Percentiles rank a stretch among this genome's conserved stretches.
Conservation (phyloP, 2,888 invertebrate genomes). For the Watsonalla cultraria region DNA sequence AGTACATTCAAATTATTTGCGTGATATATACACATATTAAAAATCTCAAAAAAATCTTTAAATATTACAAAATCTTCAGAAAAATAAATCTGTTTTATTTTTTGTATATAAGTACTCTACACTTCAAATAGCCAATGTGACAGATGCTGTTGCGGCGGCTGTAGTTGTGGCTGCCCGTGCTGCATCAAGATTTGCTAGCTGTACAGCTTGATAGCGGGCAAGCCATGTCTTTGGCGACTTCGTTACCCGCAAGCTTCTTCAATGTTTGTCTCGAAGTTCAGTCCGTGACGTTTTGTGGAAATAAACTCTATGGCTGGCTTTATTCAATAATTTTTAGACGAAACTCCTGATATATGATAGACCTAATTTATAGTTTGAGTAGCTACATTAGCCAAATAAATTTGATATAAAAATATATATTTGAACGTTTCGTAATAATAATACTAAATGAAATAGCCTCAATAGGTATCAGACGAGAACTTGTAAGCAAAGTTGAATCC, state of each 20-base stretch:
- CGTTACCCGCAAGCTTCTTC: constrained; percentile 7
- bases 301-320: constrained; percentile 34
- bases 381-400: no score
- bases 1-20: constrained; percentile 52
- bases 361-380: no score
- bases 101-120: not conserved
- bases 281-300: constrained; percentile 37
- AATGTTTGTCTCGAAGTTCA: constrained; percentile 15
- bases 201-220: not conserved
- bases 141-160: constrained; percentile 30
- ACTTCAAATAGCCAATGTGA: constrained; percentile 12
- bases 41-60: constrained; percentile 36
- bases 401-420: no score
- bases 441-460: no score
- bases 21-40: constrained; percentile 31
- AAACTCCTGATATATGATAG: no score
- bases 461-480: no score
- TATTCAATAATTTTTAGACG: no score
- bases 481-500: no score
- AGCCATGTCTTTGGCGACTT: constrained; percentile 1
- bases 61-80: constrained; percentile 14
- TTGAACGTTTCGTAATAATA: no score
- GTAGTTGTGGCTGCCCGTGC: constrained; percentile 52
- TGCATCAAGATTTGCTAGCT: constrained; percentile 69
- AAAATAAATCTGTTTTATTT: constrained; percentile 6